Conservation (phyloP, 2,888 invertebrate genomes). For the Drosophila leonis region DNA sequence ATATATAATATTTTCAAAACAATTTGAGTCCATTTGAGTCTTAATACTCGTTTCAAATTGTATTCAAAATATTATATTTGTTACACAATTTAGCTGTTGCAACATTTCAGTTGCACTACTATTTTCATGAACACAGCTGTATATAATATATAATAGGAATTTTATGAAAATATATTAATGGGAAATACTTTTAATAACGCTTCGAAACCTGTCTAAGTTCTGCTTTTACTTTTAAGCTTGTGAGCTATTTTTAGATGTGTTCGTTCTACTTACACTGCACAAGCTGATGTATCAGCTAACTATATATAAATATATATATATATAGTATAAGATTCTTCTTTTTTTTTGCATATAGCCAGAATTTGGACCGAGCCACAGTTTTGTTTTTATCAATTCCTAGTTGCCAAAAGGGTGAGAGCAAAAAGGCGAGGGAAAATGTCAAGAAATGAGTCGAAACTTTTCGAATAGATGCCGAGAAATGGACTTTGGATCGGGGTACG, state of each 20-base stretch:
- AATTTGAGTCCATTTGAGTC: too few species aligned
- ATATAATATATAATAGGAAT: neutral
- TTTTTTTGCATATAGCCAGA: neutral
- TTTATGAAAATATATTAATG: neutral
- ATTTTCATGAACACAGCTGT: too few species aligned
- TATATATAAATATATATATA: neutral
- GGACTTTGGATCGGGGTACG: slow-evolving; percentile 42
- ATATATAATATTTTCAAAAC: too few species aligned
- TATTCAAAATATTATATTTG: too few species aligned
- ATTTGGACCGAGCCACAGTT: neutral
- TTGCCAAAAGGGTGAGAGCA: neutral
- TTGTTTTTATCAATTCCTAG: neutral
- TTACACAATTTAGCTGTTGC: too few species aligned
- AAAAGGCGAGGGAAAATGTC: neutral
- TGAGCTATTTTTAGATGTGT: neutral
- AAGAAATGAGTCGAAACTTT: slow-evolving; percentile 24
- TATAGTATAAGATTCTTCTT: too few species aligned
- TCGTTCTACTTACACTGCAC: neutral
- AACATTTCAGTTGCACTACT: too few species aligned
- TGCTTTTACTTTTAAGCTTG: neutral
- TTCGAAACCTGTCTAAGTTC: neutral
- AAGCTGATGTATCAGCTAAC: neutral
- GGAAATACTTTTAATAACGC: neutral
- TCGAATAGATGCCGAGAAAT: slow-evolving; percentile 12
- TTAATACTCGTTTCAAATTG: too few species aligned